Conservation (phyloP, 1,140 invertebrate genomes). For the Polyergus mexicanus region DNA sequence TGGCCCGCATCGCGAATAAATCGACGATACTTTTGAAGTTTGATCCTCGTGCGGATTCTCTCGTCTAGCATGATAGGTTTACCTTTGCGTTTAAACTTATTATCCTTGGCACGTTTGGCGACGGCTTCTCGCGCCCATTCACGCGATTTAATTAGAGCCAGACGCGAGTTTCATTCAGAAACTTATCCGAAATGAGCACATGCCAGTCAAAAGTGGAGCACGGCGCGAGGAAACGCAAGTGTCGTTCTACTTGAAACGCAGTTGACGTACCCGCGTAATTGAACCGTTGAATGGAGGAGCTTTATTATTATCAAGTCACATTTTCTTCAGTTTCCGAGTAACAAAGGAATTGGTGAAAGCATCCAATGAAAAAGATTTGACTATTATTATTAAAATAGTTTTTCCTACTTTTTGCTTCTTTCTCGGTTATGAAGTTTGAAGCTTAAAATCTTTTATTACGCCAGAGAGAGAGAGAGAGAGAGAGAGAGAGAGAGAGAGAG, state of each 20-base stretch:
- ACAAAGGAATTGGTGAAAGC: background rate
- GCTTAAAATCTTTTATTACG: background rate
- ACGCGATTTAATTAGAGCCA: slow-evolving; percentile 48
- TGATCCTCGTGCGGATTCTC: slow-evolving; percentile 35
- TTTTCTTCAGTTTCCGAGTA: background rate
- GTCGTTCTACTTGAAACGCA: slow-evolving; percentile 29
- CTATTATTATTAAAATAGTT: background rate
- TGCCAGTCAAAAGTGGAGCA: slow-evolving; percentile 40
- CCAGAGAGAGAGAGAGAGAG: no score
- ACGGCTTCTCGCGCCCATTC: slow-evolving; percentile 27
- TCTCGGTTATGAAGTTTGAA: background rate
- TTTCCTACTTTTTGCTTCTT: no score
- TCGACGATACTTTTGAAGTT: slow-evolving; percentile 56
- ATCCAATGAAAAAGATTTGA: background rate
- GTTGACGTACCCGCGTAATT: slow-evolving; percentile 29
- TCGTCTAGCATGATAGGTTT: background rate
- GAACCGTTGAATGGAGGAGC: background rate
- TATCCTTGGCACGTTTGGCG: slow-evolving; percentile 41
- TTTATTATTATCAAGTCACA: slow-evolving; percentile 9
- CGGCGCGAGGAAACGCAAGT: slow-evolving; percentile 36
- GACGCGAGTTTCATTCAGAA: slow-evolving; percentile 47
- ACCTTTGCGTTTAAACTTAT: slow-evolving; percentile 34
- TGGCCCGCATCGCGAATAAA: slow-evolving; percentile 51
- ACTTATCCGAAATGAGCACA: slow-evolving; percentile 51
- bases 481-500: no score